Percentiles rank a stretch among this genome's conserved stretches.
phyloP scores from a whole-genome alignment of 2,797 vertebrate genomes.

The Onychomys arenicola region DNA sequence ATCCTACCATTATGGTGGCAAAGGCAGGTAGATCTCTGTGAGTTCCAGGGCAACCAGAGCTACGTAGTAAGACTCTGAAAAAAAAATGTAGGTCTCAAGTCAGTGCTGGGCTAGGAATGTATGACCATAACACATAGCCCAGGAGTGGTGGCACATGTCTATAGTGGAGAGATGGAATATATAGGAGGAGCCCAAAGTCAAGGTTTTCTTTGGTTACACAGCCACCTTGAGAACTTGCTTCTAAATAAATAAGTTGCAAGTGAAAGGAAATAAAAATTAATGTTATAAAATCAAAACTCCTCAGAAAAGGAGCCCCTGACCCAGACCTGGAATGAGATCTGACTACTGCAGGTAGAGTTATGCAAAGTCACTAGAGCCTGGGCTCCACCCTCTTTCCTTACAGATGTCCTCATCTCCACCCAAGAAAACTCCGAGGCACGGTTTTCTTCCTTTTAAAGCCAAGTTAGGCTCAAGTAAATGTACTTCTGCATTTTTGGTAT shows the following conservation, averaged over 20 bases:
- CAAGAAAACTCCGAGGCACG: constrained; percentile 5
- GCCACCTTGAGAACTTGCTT: background rate
- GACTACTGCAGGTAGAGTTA: background rate
- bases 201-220: background rate
- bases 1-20: background rate
- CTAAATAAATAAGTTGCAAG: background rate
- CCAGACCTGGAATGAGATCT: background rate
- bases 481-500: constrained; percentile 81
- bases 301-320: background rate
- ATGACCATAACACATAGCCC: background rate
- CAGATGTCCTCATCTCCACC: background rate
- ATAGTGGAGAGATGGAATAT: background rate
- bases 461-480: constrained; percentile 54
- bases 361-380: background rate
- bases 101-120: background rate
- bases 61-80: background rate
- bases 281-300: background rate
- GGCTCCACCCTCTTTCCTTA: background rate
- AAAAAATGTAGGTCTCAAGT: background rate
- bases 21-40: background rate
- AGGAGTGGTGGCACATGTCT: too few relatives aligned
- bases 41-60: background rate
- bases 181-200: background rate
- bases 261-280: background rate
- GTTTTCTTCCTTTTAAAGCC: constrained; percentile 75